phyloP scores from a whole-genome alignment of 2,888 invertebrate genomes.

The Drosophila vallismaia region DNA sequence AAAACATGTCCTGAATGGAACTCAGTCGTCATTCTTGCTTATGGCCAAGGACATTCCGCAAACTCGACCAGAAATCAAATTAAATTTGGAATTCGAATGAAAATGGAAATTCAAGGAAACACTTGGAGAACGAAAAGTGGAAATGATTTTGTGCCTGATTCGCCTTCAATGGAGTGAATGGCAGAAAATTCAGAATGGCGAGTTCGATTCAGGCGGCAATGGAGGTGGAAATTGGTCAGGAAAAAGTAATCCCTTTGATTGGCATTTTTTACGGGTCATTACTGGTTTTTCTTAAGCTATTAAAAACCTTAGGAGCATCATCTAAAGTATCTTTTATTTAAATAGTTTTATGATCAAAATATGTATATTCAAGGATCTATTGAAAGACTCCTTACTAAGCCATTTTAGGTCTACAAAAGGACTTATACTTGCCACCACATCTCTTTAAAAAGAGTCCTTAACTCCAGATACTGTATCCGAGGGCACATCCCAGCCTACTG shows the following conservation, averaged over 20 bases:
- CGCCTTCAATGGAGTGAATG: conserved; percentile 24
- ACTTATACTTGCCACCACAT: not conserved
- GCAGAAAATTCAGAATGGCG: not conserved
- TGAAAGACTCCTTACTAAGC: not conserved
- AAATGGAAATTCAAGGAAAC: conserved; percentile 22
- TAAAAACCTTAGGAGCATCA: too few relatives aligned
- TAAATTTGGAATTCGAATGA: conserved; percentile 1
- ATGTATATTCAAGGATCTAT: not conserved
- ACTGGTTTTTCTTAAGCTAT: too few relatives aligned
- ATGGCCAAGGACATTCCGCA: conserved; percentile 13
- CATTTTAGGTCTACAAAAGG: not conserved
- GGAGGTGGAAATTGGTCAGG: not conserved
- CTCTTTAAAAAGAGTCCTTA: not conserved
- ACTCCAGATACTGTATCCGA: not conserved
- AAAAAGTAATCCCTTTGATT: too few relatives aligned
- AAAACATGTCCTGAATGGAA: conserved; percentile 41
- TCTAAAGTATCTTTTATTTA: too few relatives aligned
- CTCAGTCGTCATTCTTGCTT: conserved; percentile 30
- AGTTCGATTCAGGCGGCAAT: not conserved
- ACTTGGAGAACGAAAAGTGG: conserved; percentile 6
- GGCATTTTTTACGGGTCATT: too few relatives aligned
- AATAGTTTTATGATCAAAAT: too few relatives aligned
- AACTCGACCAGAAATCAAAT: conserved; percentile 16
- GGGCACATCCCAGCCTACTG: not conserved
- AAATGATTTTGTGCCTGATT: conserved; percentile 15